A percentile compares a stretch with the other conserved stretches of the same genome.
Conservation (phyloP, 1,140 invertebrate genomes). For the Bradynema listronoti region DNA sequence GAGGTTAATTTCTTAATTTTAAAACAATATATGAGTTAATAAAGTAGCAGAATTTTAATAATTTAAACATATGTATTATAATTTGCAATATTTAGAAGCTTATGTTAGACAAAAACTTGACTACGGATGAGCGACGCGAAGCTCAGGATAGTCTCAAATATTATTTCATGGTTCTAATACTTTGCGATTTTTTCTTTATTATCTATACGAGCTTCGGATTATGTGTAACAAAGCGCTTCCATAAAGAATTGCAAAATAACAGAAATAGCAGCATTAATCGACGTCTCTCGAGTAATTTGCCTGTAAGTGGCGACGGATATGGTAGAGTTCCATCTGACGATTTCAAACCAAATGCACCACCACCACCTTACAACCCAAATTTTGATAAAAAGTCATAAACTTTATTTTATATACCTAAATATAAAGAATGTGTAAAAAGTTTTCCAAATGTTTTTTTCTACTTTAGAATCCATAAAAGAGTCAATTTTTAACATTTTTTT, state of each 20-base stretch:
- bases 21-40: neutral
- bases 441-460: too few species aligned
- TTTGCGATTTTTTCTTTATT: constrained; percentile 36
- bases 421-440: too few species aligned
- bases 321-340: constrained; percentile 6
- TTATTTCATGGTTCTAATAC: constrained; percentile 25
- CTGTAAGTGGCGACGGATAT: neutral
- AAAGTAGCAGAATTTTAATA: neutral
- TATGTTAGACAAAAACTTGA: constrained; percentile 6
- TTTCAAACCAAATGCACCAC: constrained; percentile 14
- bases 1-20: constrained; percentile 13
- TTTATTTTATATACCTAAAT: too few species aligned
- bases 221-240: constrained; percentile 31
- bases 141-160: constrained; percentile 12
- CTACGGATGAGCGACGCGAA: constrained; percentile 7
- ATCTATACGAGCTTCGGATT: constrained; percentile 32
- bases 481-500: too few species aligned
- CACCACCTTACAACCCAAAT: constrained; percentile 32
- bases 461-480: too few species aligned
- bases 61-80: neutral
- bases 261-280: too few species aligned
- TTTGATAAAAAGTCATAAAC: too few species aligned
- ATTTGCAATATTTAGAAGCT: neutral
- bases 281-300: constrained; percentile 2
- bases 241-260: constrained; percentile 23